phyloP scores from a whole-genome alignment of 1,140 invertebrate species.

The Aporrectodea caliginosa region DNA sequence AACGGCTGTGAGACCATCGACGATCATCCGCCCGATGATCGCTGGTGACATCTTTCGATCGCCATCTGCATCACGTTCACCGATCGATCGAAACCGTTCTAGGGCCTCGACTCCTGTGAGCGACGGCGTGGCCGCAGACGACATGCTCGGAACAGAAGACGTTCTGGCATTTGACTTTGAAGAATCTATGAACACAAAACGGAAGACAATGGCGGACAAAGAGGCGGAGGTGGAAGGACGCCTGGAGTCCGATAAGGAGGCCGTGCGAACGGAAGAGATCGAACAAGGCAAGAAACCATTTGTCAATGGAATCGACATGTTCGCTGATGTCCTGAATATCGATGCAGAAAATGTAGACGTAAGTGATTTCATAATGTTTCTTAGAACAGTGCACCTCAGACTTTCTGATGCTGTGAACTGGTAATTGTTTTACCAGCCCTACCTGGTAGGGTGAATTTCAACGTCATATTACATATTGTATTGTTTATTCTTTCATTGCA shows the following conservation, averaged over 20 bases:
- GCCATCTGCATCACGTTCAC: conserved; percentile 4
- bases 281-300: conserved; percentile 41
- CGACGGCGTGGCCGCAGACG: conserved; percentile 35
- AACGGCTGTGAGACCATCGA: neutral
- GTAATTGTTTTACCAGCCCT: too few species aligned
- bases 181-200: conserved; percentile 46
- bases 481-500: too few species aligned
- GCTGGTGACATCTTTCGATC: neutral
- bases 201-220: conserved; percentile 35
- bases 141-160: conserved; percentile 35
- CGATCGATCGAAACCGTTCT: neutral
- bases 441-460: too few species aligned
- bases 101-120: conserved; percentile 33
- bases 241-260: neutral
- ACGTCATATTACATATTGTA: too few species aligned
- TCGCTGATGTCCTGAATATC: conserved; percentile 60
- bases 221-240: conserved; percentile 7
- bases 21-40: neutral
- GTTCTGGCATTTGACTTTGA: conserved; percentile 47
- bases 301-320: conserved; percentile 71
- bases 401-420: too few species aligned
- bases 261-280: conserved; percentile 20
- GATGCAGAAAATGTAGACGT: conserved; percentile 70
- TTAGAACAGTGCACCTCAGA: too few species aligned
- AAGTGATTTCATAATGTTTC: too few species aligned